Conservation (phyloP, 2,113 vertebrate genomes). For the Apteryx owenii region DNA sequence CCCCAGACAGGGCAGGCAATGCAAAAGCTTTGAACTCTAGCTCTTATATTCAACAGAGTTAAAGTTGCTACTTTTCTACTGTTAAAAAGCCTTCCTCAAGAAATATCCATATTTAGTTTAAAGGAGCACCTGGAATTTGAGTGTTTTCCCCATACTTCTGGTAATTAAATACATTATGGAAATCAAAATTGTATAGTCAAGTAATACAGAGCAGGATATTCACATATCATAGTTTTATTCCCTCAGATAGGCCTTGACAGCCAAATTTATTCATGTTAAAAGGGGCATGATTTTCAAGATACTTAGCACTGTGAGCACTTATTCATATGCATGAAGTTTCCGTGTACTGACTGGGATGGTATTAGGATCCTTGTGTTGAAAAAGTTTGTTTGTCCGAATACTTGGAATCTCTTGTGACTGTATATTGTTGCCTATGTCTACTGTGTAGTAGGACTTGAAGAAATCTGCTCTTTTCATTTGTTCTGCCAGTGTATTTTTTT, state of each 20-base stretch:
- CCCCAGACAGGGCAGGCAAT: not conserved
- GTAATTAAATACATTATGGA: not conserved
- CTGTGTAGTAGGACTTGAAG: not conserved
- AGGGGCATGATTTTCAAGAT: not conserved
- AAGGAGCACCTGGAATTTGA: not conserved
- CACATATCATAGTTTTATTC: not conserved
- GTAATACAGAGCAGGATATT: not conserved
- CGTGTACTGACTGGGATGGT: not conserved
- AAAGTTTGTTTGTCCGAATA: not conserved
- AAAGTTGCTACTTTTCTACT: not conserved
- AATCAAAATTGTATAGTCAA: not conserved
- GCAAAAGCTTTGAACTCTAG: not conserved
- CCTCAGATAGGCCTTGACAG: not conserved
- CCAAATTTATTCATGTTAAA: not conserved
- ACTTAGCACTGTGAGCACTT: too few relatives aligned
- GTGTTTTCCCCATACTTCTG: not conserved
- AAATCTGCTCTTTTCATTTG: not conserved
- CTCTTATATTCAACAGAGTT: not conserved
- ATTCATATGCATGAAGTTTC: not conserved
- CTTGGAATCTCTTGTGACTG: not conserved
- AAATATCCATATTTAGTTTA: not conserved
- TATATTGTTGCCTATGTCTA: not conserved
- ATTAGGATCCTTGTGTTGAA: not conserved
- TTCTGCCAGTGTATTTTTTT: not conserved
- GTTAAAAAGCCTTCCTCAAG: not conserved